A percentile compares a stretch with the other conserved stretches of the same genome.
phyloP scores from a whole-genome alignment of 2,888 invertebrate species.

The Ptychoptera contaminata region DNA sequence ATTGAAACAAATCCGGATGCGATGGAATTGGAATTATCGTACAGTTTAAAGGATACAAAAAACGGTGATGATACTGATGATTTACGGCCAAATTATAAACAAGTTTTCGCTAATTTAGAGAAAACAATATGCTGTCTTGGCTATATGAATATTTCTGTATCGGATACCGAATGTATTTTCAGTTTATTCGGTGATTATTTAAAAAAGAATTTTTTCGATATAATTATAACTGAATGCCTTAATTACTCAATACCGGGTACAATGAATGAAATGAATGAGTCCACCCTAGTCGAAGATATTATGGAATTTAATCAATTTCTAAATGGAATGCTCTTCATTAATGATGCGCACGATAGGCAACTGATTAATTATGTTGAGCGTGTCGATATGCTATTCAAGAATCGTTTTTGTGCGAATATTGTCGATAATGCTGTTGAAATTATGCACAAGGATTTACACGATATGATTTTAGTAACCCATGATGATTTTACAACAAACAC shows the following conservation, averaged over 20 bases:
- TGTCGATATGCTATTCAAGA: conserved; percentile 58
- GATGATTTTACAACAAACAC: conserved; percentile 17
- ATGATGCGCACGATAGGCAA: conserved; percentile 34
- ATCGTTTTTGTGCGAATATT: conserved; percentile 58
- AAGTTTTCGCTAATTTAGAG: conserved; percentile 22
- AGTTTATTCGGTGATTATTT: conserved; percentile 38
- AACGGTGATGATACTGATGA: conserved; percentile 12
- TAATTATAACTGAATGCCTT: conserved; percentile 57
- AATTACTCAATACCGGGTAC: conserved; percentile 61
- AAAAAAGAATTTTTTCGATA: conserved; percentile 41
- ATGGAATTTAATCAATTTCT: conserved; percentile 48
- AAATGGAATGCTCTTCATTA: conserved; percentile 37
- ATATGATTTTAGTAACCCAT: conserved; percentile 42
- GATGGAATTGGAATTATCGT: conserved; percentile 23
- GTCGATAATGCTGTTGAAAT: conserved; percentile 50
- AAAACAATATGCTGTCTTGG: conserved; percentile 19
- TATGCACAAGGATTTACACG: conserved; percentile 68
- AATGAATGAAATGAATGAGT: conserved; percentile 50
- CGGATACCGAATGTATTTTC: conserved; percentile 21
- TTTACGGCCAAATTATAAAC: conserved; percentile 26
- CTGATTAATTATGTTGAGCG: conserved; percentile 55
- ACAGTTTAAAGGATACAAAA: conserved; percentile 18
- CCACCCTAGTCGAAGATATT: conserved; percentile 46
- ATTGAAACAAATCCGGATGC: conserved; percentile 13
- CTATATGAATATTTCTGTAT: conserved; percentile 23